Evolutionary conservation across 2,113 vertebrate species (phyloP), one percentile per base, ranked within the genome.

Genomic region (Triplophysa rosa): DNA sequence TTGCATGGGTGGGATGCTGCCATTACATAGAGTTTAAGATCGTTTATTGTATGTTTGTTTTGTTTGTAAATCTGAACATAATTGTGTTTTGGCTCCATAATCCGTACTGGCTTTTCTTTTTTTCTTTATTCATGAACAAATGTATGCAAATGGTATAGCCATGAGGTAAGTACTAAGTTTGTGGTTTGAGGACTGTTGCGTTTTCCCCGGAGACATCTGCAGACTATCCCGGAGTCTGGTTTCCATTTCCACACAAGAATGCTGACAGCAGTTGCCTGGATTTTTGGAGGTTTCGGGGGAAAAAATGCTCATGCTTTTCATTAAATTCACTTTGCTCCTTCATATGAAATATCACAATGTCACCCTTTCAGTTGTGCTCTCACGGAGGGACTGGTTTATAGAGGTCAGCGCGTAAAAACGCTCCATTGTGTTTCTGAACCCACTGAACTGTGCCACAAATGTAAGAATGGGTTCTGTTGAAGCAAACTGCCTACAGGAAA

Each of bases 341-440:
- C 47, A 69, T 75, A 81, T 84, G 80, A 84, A 79, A 78, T 84
- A 84, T 75, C 71, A 71, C 59, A 62, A 79, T 76, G 76, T 78
- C 71, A 59, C 79, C 42, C 71, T 81, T 79, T 76, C 75, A 79
- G 67, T 24, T 11, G 68, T 76, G 65, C 67, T 81, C 68, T 78
- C 83, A 29, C 23, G 14, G 47, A 71, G 59, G 59, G 71, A 75
- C 63, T 75, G 76, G 76, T 76, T 79, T 79, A 62, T 79, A 56
- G 58, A 29, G 33, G 74, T 79, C 79, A 69, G 37, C 45, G 64
- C 71, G 47, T 70, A 79, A 82, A 84, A 82, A 76, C 52, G 66
- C 26, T 52, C 80, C 80, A 79, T 84, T 84, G 80, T 84, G 80
- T 67, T 79, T 82, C 47, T 79, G 76, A 82, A 84, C 83, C 69